Conservation (phyloP, 2,113 vertebrate genomes). For the Craseonycteris thonglongyai region DNA sequence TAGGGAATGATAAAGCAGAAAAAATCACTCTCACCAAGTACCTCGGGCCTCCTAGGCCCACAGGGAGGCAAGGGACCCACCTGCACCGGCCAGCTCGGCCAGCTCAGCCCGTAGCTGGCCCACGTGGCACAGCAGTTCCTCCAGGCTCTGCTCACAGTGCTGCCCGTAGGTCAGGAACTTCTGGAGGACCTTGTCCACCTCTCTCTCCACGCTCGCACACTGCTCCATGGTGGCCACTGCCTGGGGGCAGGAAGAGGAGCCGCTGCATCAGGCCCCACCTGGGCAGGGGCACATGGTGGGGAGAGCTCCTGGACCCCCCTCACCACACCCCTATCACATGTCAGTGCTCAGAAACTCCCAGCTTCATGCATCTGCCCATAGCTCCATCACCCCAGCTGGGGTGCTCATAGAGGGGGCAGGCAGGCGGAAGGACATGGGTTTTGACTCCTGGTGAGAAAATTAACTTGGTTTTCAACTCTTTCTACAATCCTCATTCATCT, state of each 20-base stretch:
- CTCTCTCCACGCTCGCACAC: constrained; percentile 90
- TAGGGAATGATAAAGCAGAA: background rate
- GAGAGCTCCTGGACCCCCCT: background rate
- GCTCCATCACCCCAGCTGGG: background rate
- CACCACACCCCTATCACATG: background rate
- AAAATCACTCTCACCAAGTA: background rate
- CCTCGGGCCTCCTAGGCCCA: background rate
- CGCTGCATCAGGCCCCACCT: background rate
- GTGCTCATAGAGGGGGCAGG: background rate
- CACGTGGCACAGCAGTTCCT: constrained; percentile 87
- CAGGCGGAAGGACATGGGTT: background rate
- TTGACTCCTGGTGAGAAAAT: background rate
- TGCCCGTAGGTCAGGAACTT: constrained; percentile 89
- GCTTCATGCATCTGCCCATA: background rate
- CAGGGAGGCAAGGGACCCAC: constrained; percentile 63
- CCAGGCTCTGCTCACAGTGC: constrained; percentile 90
- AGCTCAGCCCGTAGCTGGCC: constrained; percentile 88
- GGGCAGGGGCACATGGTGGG: background rate
- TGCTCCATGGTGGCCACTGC: constrained; percentile 83
- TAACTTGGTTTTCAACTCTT: background rate
- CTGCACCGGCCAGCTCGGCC: constrained; percentile 84
- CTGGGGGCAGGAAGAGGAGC: background rate
- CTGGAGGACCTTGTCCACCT: constrained; percentile 92
- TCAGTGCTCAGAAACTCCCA: background rate
- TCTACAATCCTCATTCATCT: background rate